These are phyloP conservation scores for Caloenas nicobarica DNA, from an alignment of 2,113 vertebrate species.

Conservation along the genomic window DNA sequence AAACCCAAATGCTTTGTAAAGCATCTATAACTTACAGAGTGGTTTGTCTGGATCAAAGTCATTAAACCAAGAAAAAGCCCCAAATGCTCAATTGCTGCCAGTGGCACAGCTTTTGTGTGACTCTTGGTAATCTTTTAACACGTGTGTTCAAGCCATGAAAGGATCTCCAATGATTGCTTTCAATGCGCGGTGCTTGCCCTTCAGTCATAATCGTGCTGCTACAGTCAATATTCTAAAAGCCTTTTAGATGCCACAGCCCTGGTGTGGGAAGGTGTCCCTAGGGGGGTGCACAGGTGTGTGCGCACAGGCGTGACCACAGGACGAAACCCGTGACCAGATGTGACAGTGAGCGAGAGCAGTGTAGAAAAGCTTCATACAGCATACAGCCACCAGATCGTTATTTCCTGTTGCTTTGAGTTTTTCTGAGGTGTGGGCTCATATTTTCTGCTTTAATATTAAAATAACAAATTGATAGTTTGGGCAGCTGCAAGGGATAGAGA, in stretches of 20 bases:
- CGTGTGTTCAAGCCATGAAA: background rate
- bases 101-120: background rate
- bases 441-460: background rate
- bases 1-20: background rate
- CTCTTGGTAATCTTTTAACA: background rate
- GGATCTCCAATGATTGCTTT: background rate
- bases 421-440: background rate
- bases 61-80: background rate
- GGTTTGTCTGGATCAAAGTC: background rate
- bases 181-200: background rate
- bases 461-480: background rate
- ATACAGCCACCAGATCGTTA: background rate
- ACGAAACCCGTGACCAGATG: background rate
- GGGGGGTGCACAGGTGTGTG: accelerated
- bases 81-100: background rate
- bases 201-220: background rate
- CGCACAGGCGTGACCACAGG: background rate
- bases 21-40: background rate
- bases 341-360: accelerated
- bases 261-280: background rate
- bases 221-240: background rate
- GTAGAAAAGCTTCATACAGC: background rate
- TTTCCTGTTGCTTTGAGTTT: background rate
- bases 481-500: background rate
- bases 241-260: background rate